A percentile compares a stretch with the other conserved stretches of the same genome.
Conservation (phyloP, 1,140 invertebrate species). For the Kradibia gibbosae region DNA sequence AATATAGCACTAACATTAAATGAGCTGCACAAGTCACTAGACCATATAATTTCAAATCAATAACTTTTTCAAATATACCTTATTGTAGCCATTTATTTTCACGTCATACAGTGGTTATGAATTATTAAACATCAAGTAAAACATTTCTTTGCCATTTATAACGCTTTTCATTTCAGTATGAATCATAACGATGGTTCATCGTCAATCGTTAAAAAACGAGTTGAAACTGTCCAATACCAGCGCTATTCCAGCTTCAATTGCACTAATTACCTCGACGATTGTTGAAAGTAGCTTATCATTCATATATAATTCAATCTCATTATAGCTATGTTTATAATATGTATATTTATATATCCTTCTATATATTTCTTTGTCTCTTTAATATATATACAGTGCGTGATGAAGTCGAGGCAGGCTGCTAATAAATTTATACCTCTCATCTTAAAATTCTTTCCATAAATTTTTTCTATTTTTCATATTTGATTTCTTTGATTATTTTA, state of each 20-base stretch:
- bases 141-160: slow-evolving; percentile 61
- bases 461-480: neutral
- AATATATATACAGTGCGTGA: slow-evolving; percentile 67
- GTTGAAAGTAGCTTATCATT: slow-evolving; percentile 62
- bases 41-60: slow-evolving; percentile 4
- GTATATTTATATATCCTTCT: slow-evolving; percentile 61
- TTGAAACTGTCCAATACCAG: slow-evolving; percentile 54
- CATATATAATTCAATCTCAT: slow-evolving; percentile 64
- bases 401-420: slow-evolving; percentile 48
- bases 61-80: slow-evolving; percentile 5
- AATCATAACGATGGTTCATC: slow-evolving; percentile 66
- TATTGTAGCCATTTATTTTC: slow-evolving; percentile 29
- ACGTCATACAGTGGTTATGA: slow-evolving; percentile 3
- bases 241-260: slow-evolving; percentile 55
- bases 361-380: slow-evolving; percentile 60
- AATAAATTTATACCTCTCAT: slow-evolving; percentile 51
- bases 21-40: neutral
- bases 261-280: slow-evolving; percentile 62
- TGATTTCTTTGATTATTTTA: slow-evolving; percentile 3
- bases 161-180: slow-evolving; percentile 64
- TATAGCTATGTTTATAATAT: slow-evolving; percentile 62
- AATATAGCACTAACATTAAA: slow-evolving; percentile 27
- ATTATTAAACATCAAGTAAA: slow-evolving; percentile 59
- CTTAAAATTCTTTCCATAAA: slow-evolving; percentile 17
- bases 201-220: slow-evolving; percentile 65